Evolutionary conservation across 2,113 vertebrate species (phyloP).

Genomic region (Gavia stellata): DNA sequence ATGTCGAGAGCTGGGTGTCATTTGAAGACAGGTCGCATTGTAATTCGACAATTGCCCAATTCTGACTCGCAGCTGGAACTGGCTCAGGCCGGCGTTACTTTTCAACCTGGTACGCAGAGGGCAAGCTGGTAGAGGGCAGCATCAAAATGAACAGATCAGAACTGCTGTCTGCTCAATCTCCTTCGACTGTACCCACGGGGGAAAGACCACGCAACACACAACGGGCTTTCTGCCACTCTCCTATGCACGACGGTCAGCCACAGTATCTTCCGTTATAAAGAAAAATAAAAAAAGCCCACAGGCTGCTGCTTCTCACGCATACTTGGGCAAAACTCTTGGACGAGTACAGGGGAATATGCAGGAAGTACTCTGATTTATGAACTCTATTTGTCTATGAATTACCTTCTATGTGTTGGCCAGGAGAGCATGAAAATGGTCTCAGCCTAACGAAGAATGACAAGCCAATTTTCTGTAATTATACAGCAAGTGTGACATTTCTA

Average conservation of each 20-base stretch:
- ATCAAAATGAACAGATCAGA: not conserved
- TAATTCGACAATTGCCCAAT: not conserved
- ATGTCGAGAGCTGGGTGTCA: not conserved
- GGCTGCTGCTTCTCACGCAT: not conserved
- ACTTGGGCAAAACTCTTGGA: not conserved
- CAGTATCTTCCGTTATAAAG: not conserved
- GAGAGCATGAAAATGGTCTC: not conserved
- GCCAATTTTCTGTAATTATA: not conserved
- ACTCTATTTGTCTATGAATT: not conserved
- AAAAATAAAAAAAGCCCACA: not conserved
- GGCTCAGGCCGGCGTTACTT: not conserved
- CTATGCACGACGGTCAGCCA: not conserved
- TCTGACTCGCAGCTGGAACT: not conserved
- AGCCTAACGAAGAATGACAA: not conserved
- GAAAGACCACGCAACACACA: no score
- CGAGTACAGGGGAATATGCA: not conserved
- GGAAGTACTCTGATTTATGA: not conserved
- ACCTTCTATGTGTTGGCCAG: not conserved
- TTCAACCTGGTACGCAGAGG: no score
- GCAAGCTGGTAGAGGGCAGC: not conserved
- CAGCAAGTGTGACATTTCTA: not conserved
- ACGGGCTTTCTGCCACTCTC: not conserved
- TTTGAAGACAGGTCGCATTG: not conserved
- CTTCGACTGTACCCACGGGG: rapidly evolving
- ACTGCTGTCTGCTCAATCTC: not conserved